Conservation (phyloP, 2,888 invertebrate genomes). For the Papilio demoleus region DNA sequence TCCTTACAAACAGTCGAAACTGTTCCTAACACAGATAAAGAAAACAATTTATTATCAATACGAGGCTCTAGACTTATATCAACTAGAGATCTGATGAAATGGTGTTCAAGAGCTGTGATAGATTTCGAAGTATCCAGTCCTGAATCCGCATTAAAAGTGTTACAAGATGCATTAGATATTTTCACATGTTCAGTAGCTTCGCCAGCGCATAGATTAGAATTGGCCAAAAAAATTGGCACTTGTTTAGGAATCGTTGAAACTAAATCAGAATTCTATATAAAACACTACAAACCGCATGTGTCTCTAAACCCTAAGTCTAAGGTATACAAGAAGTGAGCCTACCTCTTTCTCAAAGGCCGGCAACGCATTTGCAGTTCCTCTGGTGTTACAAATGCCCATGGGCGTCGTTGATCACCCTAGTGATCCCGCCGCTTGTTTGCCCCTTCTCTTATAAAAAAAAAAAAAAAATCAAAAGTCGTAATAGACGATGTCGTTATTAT, state of each 20-base stretch:
- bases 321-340: too few species aligned
- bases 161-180: conserved; percentile 95
- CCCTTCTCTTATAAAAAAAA: too few species aligned
- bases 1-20: conserved; percentile 71
- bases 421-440: too few species aligned
- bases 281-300: conserved; percentile 90
- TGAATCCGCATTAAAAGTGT: conserved; percentile 87
- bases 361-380: too few species aligned
- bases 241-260: conserved; percentile 92
- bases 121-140: conserved; percentile 89
- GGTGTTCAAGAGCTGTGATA: conserved; percentile 91
- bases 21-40: conserved; percentile 50
- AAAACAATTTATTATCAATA: conserved; percentile 57
- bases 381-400: too few species aligned
- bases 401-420: too few species aligned
- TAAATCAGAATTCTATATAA: conserved; percentile 91
- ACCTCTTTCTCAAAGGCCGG: too few species aligned
- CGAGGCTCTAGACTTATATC: conserved; percentile 87
- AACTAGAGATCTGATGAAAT: conserved; percentile 95
- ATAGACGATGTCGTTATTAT: too few species aligned
- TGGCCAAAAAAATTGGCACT: conserved; percentile 90
- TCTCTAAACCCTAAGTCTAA: conserved; percentile 77
- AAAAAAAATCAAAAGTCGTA: too few species aligned
- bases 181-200: conserved; percentile 92
- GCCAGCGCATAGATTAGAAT: conserved; percentile 84